phyloP scores from a whole-genome alignment of 2,888 invertebrate genomes.

The Entomobrya multifasciata region DNA sequence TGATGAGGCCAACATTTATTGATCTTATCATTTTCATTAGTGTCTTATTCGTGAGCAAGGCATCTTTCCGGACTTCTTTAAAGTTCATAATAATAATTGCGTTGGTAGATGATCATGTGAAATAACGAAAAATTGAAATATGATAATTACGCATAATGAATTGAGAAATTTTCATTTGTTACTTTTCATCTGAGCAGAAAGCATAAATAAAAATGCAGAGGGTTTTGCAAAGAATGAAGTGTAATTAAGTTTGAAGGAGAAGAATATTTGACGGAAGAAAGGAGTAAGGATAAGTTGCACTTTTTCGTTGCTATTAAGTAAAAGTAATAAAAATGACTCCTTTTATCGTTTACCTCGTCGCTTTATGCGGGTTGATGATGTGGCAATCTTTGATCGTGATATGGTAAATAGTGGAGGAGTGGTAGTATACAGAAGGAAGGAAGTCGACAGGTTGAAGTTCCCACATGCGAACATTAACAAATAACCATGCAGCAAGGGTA shows the following conservation, averaged over 20 bases:
- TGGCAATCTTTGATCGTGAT: slow-evolving; percentile 25
- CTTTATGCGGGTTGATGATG: slow-evolving; percentile 29
- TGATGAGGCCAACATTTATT: not conserved
- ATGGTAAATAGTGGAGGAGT: not conserved
- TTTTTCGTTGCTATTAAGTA: slow-evolving; percentile 9
- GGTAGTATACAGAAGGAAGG: slow-evolving; percentile 36
- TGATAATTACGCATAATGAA: not conserved
- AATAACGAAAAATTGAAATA: not conserved
- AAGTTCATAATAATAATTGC: no score
- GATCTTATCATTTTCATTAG: slow-evolving; percentile 23
- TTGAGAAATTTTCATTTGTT: no score
- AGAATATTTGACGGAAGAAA: not conserved
- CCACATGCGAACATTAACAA: slow-evolving; percentile 5
- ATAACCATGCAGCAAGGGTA: slow-evolving; percentile 16
- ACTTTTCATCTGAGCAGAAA: not conserved
- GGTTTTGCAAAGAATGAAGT: not conserved
- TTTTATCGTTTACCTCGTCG: not conserved
- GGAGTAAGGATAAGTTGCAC: slow-evolving; percentile 16
- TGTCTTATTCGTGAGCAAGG: not conserved
- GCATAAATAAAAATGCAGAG: not conserved
- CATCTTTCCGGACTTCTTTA: not conserved
- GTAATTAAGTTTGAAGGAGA: not conserved
- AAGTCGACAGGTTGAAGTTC: slow-evolving; percentile 65
- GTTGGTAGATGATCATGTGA: not conserved
- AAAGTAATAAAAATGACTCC: not conserved